Evolutionary conservation across 2,113 vertebrate species (phyloP).

Genomic region (Heterochromis multidens): DNA sequence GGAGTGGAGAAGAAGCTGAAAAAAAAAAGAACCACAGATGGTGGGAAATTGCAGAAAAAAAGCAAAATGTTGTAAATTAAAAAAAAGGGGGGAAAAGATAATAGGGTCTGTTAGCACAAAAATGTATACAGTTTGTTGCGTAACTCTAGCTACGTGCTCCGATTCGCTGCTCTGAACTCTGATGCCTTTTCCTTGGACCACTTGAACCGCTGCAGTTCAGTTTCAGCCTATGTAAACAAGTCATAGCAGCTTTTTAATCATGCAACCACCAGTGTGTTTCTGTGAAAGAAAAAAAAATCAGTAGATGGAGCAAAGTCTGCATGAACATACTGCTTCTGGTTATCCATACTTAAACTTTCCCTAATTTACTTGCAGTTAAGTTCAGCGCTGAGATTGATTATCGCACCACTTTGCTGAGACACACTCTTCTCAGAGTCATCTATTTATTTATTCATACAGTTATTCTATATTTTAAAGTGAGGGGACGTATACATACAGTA

Average conservation of each 20-base stretch:
- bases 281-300: not conserved
- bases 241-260: conserved; percentile 13
- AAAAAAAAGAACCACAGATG: conserved; percentile 15
- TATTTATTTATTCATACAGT: not conserved
- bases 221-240: conserved; percentile 49
- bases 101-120: not conserved
- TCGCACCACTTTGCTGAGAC: conserved; percentile 5
- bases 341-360: not conserved
- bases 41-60: not conserved
- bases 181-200: not conserved
- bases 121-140: conserved; percentile 23
- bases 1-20: not conserved
- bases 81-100: not conserved
- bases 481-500: not conserved
- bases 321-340: not conserved
- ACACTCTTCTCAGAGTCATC: not conserved
- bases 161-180: not conserved
- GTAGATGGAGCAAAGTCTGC: not conserved
- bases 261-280: conserved; percentile 1
- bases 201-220: conserved; percentile 19
- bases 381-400: not conserved
- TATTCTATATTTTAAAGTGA: not conserved
- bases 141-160: not conserved
- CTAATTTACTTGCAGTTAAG: not conserved
- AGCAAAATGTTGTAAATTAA: not conserved